phyloP scores from a whole-genome alignment of 37 sponge, comb jelly and placozoan species.

The Axinella damicornis region DNA sequence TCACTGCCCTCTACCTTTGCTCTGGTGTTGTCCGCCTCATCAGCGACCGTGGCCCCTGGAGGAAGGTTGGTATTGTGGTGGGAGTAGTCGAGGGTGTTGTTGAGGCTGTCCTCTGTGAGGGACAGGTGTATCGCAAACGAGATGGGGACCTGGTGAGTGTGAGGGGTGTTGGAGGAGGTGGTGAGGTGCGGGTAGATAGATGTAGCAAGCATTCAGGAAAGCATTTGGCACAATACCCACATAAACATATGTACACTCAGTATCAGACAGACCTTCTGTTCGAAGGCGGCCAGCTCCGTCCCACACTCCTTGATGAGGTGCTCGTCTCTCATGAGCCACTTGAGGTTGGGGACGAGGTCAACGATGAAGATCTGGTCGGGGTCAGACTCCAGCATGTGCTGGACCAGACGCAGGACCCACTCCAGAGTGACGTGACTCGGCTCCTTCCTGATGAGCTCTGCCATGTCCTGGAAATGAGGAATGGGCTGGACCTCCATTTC shows the following conservation, averaged over 20 bases:
- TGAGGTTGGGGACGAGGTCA: conserved; percentile 79
- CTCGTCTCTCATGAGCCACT: conserved; percentile 64
- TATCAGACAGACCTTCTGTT: conserved; percentile 44
- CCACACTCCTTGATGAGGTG: conserved; percentile 58
- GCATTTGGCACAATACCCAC: too few species aligned
- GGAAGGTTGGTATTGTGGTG: conserved; percentile 53
- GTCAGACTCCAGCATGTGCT: conserved; percentile 38
- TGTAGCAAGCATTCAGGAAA: too few species aligned
- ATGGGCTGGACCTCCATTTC: too few species aligned
- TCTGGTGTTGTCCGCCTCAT: conserved; percentile 79
- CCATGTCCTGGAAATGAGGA: conserved; percentile 19
- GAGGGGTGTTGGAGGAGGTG: too few species aligned
- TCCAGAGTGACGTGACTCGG: conserved; percentile 69
- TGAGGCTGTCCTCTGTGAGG: conserved; percentile 57
- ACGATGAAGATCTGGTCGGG: conserved; percentile 61
- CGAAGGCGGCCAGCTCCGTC: conserved; percentile 53
- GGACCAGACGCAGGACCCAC: conserved; percentile 72
- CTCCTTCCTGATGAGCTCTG: conserved; percentile 60
- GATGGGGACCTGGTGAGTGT: conserved; percentile 6
- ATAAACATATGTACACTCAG: too few species aligned
- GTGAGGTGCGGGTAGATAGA: too few species aligned
- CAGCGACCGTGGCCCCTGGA: conserved; percentile 68
- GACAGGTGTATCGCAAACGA: conserved; percentile 63
- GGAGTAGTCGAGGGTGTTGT: conserved; percentile 70
- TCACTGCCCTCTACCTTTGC: conserved; percentile 52